Percentiles rank a stretch among this genome's conserved stretches.
phyloP scores from a whole-genome alignment of 35 echinoderm and acorn worm genomes.

The Eucidaris tribuloides region DNA sequence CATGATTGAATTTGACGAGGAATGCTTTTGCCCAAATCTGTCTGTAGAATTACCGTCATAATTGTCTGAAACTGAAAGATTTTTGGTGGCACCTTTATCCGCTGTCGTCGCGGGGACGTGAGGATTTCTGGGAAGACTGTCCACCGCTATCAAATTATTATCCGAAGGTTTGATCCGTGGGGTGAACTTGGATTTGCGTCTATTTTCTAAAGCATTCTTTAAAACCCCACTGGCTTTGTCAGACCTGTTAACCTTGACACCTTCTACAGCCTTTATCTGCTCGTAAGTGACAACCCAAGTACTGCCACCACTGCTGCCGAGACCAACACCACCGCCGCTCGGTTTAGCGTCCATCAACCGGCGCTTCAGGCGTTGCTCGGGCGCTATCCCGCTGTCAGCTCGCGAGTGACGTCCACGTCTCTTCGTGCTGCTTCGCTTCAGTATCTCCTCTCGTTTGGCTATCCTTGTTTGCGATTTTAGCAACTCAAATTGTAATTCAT shows the following conservation, averaged over 20 bases:
- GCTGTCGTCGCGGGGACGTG: no score
- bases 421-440: neutral
- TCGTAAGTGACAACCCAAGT: neutral
- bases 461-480: neutral
- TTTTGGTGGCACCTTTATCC: no score
- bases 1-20: no score
- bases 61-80: no score
- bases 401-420: neutral
- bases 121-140: no score
- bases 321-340: neutral
- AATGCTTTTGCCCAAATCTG: no score
- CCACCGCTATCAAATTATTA: no score
- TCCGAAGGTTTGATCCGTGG: no score
- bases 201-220: neutral
- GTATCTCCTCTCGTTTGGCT: neutral
- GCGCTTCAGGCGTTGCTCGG: conserved; percentile 21
- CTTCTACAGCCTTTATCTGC: neutral
- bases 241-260: neutral
- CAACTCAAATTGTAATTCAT: neutral
- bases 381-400: neutral
- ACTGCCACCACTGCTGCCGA: neutral
- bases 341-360: conserved; percentile 14
- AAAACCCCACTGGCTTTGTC: neutral
- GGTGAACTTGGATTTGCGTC: no score
- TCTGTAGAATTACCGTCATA: no score